Evolutionary conservation across 2,888 invertebrate species (phyloP).

Genomic region (Vanessa cardui): DNA sequence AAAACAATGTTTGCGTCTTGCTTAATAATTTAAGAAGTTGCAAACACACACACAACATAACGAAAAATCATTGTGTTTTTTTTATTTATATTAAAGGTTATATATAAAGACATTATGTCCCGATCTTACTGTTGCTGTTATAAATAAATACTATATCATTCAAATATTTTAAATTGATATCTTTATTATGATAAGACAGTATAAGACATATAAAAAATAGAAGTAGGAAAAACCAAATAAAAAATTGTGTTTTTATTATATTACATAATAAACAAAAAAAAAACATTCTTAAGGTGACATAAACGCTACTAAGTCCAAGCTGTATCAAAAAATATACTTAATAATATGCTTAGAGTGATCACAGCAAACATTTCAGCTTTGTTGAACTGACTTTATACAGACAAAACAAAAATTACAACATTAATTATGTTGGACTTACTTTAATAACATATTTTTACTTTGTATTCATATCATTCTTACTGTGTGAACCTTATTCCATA

Average conservation of each 20-base stretch:
- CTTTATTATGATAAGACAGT: too few species aligned
- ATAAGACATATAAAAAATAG: too few species aligned
- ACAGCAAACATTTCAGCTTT: slow-evolving; percentile 53
- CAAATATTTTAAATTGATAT: too few species aligned
- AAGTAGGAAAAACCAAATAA: not conserved
- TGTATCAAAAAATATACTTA: slow-evolving; percentile 19
- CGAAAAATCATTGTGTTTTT: too few species aligned
- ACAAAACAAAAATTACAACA: slow-evolving; percentile 10
- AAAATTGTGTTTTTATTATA: slow-evolving; percentile 2
- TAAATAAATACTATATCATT: too few species aligned
- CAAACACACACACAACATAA: too few species aligned
- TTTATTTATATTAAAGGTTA: too few species aligned
- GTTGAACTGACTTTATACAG: slow-evolving; percentile 44
- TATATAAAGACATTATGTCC: too few species aligned
- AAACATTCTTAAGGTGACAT: not conserved
- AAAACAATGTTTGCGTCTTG: too few species aligned
- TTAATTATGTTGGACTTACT: slow-evolving; percentile 32
- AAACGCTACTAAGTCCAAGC: slow-evolving; percentile 1
- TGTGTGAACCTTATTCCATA: not conserved
- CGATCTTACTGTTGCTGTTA: too few species aligned
- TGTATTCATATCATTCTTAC: not conserved
- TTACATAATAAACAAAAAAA: not conserved
- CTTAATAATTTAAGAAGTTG: too few species aligned
- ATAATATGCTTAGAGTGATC: slow-evolving; percentile 42
- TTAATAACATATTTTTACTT: slow-evolving; percentile 16